Conservation (phyloP, 2,888 invertebrate species). For the Lepidochrysops patricia region DNA sequence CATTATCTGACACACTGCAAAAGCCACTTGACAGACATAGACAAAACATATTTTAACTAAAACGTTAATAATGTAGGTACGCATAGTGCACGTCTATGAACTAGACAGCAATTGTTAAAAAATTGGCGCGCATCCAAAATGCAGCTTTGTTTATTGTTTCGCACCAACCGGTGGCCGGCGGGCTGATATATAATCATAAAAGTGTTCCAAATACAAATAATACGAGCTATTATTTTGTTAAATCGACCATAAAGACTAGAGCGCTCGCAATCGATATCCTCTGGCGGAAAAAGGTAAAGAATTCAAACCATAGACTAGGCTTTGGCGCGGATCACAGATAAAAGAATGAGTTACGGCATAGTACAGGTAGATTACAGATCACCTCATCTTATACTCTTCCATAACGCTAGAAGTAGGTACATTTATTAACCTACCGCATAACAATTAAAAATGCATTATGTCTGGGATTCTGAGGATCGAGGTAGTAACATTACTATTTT, state of each 20-base stretch:
- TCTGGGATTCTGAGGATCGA: too few relatives aligned
- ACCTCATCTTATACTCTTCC: too few relatives aligned
- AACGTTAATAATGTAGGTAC: background rate
- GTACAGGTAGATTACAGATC: too few relatives aligned
- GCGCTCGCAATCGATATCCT: constrained; percentile 5
- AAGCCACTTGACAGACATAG: too few relatives aligned
- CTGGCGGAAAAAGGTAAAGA: background rate
- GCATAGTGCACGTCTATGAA: background rate
- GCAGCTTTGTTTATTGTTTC: constrained; percentile 2
- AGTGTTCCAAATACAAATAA: background rate
- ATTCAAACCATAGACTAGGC: constrained; percentile 2
- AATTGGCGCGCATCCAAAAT: background rate
- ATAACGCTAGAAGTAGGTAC: too few relatives aligned
- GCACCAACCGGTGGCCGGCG: background rate
- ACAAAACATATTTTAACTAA: too few relatives aligned
- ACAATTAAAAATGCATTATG: too few relatives aligned
- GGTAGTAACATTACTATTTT: too few relatives aligned
- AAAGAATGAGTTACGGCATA: background rate
- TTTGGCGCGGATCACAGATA: background rate
- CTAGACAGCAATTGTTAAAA: background rate
- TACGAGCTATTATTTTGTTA: background rate
- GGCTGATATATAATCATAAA: background rate
- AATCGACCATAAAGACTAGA: background rate
- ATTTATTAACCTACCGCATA: too few relatives aligned
- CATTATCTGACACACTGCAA: too few relatives aligned